Base-by-base conservation (phyloP, 2,797 vertebrate genomes). In the Ceyx erithaca region DNA sequence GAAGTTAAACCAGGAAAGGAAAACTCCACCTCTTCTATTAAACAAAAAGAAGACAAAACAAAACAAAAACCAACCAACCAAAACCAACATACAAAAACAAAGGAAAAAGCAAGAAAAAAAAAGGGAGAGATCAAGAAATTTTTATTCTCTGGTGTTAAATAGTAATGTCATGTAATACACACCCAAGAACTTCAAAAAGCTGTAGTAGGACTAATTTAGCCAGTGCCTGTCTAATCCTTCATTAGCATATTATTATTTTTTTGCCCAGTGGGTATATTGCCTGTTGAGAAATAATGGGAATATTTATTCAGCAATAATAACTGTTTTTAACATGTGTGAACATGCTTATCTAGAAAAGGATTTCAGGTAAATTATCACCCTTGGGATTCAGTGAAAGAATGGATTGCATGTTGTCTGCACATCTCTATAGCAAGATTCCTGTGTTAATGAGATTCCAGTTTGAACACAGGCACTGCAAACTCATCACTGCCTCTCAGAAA, bases 311-410 rank as follows among this genome's bases (percentile, higher is more conserved):
- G 57, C 55, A 78, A 40, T 45, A 95, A 88, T 88, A 95, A 91
- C 89, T 84, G 64, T 85, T 78, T 87, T 94, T 71, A 71, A 66
- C 15, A 30, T 2, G 7, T 62, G 71, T 87, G 92, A 91, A 87
- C 87, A 73, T 61, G 63, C 43, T 83, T 91, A 87, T 73, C 59
- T 85, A 49, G 90, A 51, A 84, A 90, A 80, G 52, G 71, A 91
- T 93, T 97, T 93, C 64, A 86, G 75, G 63, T 70, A 88, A 80
- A 92, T 70, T 77, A 89, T 95, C 75, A 66, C 89, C 68, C 84
- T 18, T 82, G 93, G 93, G 93, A 94, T 76, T 70, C 55, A 77
- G 25, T 78, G 92, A 91, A 92, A 93, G 95, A 75, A 76, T 58
- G 52, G 14, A 0, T 68, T 81, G 48, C 79, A 41, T 75, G 49